These are phyloP conservation scores for Dasypogon diadema DNA, from an alignment of 2,888 invertebrate species.

Conservation along the genomic window DNA sequence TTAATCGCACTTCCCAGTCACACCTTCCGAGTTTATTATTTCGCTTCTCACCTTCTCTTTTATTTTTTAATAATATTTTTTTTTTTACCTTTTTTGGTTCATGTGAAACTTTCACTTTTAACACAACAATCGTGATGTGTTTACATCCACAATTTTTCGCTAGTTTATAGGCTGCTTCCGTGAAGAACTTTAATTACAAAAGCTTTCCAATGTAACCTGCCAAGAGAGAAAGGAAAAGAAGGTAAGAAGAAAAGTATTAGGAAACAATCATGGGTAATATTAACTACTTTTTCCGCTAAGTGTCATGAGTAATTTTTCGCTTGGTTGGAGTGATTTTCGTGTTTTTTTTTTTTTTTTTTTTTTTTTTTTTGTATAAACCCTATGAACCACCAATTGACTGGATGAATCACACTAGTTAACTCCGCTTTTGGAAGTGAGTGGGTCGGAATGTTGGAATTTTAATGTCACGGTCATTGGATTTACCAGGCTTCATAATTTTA, in stretches of 20 bases:
- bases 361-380: too few relatives aligned
- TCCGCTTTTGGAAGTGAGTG: conserved; percentile 22
- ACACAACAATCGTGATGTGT: conserved; percentile 13
- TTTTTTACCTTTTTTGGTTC: conserved; percentile 24
- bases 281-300: neutral
- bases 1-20: neutral
- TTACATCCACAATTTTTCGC: neutral
- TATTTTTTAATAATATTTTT: conserved; percentile 11
- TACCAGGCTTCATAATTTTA: neutral
- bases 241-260: neutral
- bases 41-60: conserved; percentile 26
- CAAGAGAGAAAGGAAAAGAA: neutral
- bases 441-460: conserved; percentile 12
- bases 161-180: neutral
- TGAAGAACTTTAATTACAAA: neutral
- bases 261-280: neutral
- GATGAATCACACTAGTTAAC: conserved; percentile 13
- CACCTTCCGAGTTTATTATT: conserved; percentile 28
- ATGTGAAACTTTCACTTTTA: conserved; percentile 41
- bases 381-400: neutral
- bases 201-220: conserved; percentile 6
- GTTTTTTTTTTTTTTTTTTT: too few relatives aligned
- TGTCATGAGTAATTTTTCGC: neutral
- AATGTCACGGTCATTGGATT: conserved; percentile 36
- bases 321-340: neutral